phyloP scores from a whole-genome alignment of 2,888 invertebrate species.

The Dicyrtomina minuta region DNA sequence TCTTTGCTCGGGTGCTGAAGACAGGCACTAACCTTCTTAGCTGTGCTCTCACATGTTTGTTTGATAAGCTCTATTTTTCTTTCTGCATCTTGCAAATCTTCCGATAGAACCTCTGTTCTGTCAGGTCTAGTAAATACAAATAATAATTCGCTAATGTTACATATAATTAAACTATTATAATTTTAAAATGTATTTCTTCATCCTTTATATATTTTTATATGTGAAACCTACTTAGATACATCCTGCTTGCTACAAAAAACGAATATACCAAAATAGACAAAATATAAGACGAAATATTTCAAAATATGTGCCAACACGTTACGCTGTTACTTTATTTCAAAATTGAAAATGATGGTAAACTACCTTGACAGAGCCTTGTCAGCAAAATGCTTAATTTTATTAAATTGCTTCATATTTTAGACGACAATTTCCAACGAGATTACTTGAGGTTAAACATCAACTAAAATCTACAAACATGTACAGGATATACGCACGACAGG shows the following conservation, averaged over 20 bases:
- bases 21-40: slow-evolving; percentile 59
- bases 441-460: slow-evolving; percentile 57
- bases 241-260: slow-evolving; percentile 18
- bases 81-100: slow-evolving; percentile 79
- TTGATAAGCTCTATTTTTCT: slow-evolving; percentile 77
- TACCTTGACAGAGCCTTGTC: slow-evolving; percentile 88
- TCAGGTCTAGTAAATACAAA: slow-evolving; percentile 67
- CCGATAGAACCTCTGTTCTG: slow-evolving; percentile 77
- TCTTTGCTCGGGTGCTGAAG: slow-evolving; percentile 59
- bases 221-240: slow-evolving; percentile 14
- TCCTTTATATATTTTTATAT: too few relatives aligned
- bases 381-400: slow-evolving; percentile 79
- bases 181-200: too few relatives aligned
- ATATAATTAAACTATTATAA: too few relatives aligned
- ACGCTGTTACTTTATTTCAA: too few relatives aligned
- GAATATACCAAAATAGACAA: background rate
- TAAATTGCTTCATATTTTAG: slow-evolving; percentile 26
- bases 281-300: too few relatives aligned
- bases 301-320: too few relatives aligned
- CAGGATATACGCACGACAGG: too few relatives aligned
- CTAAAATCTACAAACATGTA: too few relatives aligned
- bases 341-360: too few relatives aligned
- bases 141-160: too few relatives aligned
- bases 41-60: slow-evolving; percentile 62
- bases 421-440: slow-evolving; percentile 36